Evolutionary conservation across 2,113 vertebrate genomes (phyloP).

Genomic region (Hippolais icterina): DNA sequence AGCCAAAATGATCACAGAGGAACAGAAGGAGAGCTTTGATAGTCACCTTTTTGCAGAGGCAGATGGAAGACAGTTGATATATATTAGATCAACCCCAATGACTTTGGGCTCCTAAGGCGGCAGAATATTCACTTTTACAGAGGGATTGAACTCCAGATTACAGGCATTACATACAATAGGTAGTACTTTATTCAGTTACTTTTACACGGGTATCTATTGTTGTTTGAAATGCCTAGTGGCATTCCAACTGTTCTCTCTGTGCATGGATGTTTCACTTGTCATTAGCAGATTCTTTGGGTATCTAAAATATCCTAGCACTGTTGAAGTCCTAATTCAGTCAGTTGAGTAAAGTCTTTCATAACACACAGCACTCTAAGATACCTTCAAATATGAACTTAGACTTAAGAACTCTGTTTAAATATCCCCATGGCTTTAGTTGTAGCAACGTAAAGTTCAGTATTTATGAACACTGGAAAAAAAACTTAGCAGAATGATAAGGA

Average conservation of each 20-base stretch:
- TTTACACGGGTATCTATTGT: neutral
- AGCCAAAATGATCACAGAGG: neutral
- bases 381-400: neutral
- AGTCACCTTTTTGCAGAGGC: neutral
- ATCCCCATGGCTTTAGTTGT: neutral
- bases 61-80: neutral
- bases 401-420: neutral
- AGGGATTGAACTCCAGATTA: neutral
- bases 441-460: neutral
- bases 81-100: neutral
- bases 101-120: neutral
- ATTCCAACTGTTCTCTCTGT: neutral
- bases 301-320: neutral
- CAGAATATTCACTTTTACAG: neutral
- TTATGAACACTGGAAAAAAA: neutral
- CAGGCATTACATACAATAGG: neutral
- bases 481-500: neutral
- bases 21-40: neutral
- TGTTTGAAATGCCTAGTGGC: neutral
- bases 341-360: neutral
- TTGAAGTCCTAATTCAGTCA: neutral
- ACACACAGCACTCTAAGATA: neutral
- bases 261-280: neutral
- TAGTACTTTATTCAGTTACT: neutral
- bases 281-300: neutral